Percentiles rank a stretch among this genome's conserved stretches.
Conservation (phyloP, 2,888 invertebrate genomes). For the Eupithecia pulchellata region DNA sequence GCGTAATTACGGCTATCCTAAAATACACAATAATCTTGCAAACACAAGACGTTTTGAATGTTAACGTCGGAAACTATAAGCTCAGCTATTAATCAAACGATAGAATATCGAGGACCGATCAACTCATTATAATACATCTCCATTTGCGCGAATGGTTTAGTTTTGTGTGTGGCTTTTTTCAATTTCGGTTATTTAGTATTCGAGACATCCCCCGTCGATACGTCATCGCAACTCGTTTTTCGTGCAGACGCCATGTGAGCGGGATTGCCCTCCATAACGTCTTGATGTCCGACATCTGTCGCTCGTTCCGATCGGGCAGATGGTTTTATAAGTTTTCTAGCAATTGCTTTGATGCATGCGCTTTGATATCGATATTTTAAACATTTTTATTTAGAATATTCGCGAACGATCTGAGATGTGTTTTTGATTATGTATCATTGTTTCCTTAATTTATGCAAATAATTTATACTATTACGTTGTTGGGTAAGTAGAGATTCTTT, state of each 20-base stretch:
- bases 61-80: slow-evolving; percentile 1
- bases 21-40: slow-evolving; percentile 42
- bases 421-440: background rate
- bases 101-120: slow-evolving; percentile 1
- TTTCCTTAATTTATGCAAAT: background rate
- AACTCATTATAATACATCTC: slow-evolving; percentile 8
- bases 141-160: slow-evolving; percentile 1
- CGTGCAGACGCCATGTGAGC: slow-evolving; percentile 64
- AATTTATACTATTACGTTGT: background rate
- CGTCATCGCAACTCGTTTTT: slow-evolving; percentile 62
- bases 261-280: slow-evolving; percentile 78
- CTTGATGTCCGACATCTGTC: slow-evolving; percentile 80
- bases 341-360: slow-evolving; percentile 60
- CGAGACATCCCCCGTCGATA: slow-evolving; percentile 41
- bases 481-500: background rate
- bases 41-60: slow-evolving; percentile 17
- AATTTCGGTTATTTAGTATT: slow-evolving; percentile 25
- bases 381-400: slow-evolving; percentile 52
- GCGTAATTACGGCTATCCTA: slow-evolving; percentile 51
- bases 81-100: background rate
- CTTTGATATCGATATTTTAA: slow-evolving; percentile 59
- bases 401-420: background rate
- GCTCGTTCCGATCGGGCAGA: slow-evolving; percentile 63
- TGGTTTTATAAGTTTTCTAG: slow-evolving; percentile 74
- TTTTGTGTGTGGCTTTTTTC: slow-evolving; percentile 23